These are phyloP conservation scores for Ectemnius cavifrons DNA, from an alignment of 2,888 invertebrate genomes.

Conservation along the genomic window DNA sequence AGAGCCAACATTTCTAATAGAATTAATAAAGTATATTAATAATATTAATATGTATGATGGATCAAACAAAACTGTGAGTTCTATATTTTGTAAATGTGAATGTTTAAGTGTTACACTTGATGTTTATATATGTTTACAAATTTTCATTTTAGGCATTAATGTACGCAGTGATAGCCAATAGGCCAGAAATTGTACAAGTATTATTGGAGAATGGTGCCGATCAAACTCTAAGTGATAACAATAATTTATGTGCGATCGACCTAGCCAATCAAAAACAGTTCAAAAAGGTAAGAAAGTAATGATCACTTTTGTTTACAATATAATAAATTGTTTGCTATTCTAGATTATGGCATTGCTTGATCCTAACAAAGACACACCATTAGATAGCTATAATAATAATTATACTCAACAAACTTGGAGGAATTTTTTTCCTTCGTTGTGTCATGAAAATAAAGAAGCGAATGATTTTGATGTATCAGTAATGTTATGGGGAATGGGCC, in stretches of 20 bases:
- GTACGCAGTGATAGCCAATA: constrained; percentile 82
- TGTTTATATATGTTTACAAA: not conserved
- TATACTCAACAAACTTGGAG: constrained; percentile 76
- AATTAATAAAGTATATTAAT: constrained; percentile 79
- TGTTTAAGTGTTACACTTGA: not conserved
- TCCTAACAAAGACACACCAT: constrained; percentile 37
- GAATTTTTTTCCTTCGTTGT: constrained; percentile 79
- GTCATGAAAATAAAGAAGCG: constrained; percentile 39
- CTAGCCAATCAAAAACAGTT: constrained; percentile 81
- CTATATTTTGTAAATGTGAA: not conserved
- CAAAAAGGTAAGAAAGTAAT: constrained; percentile 72
- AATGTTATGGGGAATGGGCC: constrained; percentile 82
- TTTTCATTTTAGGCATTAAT: constrained; percentile 80
- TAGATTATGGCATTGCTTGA: constrained; percentile 62
- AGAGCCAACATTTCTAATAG: constrained; percentile 79
- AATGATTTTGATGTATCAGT: constrained; percentile 79
- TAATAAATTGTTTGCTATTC: constrained; percentile 5
- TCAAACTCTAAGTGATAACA: constrained; percentile 79
- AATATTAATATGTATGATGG: constrained; percentile 82
- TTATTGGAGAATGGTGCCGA: constrained; percentile 81
- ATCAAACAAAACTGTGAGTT: constrained; percentile 82
- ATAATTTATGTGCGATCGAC: constrained; percentile 79
- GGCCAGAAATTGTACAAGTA: constrained; percentile 79
- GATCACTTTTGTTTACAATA: not conserved
- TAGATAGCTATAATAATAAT: constrained; percentile 40